A percentile compares a stretch with the other conserved stretches of the same genome.
phyloP scores from a whole-genome alignment of 2,797 vertebrate species.

The Hipposideros larvatus region DNA sequence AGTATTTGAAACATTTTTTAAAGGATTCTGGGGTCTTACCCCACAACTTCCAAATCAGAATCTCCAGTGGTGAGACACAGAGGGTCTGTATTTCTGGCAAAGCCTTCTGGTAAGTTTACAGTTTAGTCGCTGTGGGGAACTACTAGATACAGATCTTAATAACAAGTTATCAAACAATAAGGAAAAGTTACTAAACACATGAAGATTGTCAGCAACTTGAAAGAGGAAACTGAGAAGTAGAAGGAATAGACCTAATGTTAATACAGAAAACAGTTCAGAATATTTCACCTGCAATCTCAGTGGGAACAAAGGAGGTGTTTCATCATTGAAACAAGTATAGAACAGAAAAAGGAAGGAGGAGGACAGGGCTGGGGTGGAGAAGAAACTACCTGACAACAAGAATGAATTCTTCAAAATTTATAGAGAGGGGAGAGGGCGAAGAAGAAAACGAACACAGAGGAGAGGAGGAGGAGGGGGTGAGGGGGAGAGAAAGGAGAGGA shows the following conservation, averaged over 20 bases:
- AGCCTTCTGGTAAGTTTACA: background rate
- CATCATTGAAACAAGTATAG: background rate
- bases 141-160: background rate
- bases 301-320: background rate
- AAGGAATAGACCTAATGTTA: background rate
- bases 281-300: background rate
- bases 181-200: background rate
- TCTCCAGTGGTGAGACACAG: background rate
- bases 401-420: background rate
- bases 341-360: background rate
- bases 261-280: background rate
- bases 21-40: background rate
- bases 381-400: background rate
- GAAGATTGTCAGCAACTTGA: constrained; percentile 1
- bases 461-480: too few relatives aligned
- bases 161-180: background rate
- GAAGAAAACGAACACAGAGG: background rate
- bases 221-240: background rate
- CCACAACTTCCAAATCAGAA: constrained; percentile 8
- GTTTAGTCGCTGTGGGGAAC: background rate
- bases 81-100: background rate
- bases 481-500: too few relatives aligned
- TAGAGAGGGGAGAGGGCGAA: background rate
- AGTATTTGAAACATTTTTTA: background rate
- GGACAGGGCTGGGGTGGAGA: background rate